Conservation (phyloP, 37 sponge, comb jelly and placozoan genomes). For the Spongilla lacustris region DNA sequence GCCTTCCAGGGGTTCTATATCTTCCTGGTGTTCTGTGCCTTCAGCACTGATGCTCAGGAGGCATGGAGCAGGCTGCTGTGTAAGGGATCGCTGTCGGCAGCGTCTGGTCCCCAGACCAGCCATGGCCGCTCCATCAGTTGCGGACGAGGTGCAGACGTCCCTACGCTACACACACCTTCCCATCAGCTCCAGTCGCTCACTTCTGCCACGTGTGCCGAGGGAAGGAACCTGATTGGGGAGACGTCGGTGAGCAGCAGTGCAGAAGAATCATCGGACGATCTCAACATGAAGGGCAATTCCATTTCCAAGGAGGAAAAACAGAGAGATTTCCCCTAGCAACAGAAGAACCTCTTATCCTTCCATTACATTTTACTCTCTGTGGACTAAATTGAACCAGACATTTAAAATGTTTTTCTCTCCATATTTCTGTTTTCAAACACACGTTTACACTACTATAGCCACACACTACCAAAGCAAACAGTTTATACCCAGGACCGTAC, state of each 20-base stretch:
- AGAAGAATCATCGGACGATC: not conserved
- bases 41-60: conserved; percentile 13
- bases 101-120: not conserved
- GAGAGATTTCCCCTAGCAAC: no score
- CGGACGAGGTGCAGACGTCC: not conserved
- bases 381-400: no score
- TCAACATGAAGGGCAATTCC: not conserved
- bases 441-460: no score
- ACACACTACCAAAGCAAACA: no score
- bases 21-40: conserved; percentile 26
- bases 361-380: no score
- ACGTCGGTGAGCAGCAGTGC: not conserved
- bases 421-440: no score
- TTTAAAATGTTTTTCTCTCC: no score
- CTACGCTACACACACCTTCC: not conserved
- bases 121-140: not conserved
- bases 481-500: no score
- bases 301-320: no score
- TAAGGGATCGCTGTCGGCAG: not conserved
- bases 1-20: conserved; percentile 39
- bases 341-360: no score
- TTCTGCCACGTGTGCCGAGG: not conserved
- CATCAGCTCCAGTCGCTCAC: not conserved
- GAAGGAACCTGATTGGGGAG: not conserved
- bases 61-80: conserved; percentile 1